phyloP scores from a whole-genome alignment of 1,140 invertebrate species.

The Zaprionus inermis region DNA sequence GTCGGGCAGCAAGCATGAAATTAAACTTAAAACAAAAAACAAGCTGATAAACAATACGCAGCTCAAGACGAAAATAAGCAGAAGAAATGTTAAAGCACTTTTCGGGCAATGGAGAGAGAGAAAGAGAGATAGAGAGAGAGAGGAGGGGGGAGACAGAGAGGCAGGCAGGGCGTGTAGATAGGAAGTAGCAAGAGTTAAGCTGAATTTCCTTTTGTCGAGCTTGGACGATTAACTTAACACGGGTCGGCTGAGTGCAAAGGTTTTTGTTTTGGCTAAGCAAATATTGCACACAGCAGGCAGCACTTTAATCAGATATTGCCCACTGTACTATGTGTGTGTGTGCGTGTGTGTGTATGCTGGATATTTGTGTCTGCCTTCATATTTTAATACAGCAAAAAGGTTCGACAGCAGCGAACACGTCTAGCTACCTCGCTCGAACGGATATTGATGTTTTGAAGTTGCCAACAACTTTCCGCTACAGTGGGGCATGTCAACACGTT shows the following conservation, averaged over 20 bases:
- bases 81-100: conserved; percentile 44
- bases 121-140: neutral
- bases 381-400: conserved; percentile 11
- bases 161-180: too few species aligned
- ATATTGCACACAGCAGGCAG: conserved; percentile 2
- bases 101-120: conserved; percentile 1
- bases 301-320: conserved; percentile 8
- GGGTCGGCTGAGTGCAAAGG: conserved; percentile 7
- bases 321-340: neutral
- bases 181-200: neutral
- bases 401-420: neutral
- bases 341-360: neutral
- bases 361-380: neutral
- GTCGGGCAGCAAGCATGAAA: conserved; percentile 56
- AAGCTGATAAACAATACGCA: conserved; percentile 49
- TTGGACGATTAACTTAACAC: conserved; percentile 25
- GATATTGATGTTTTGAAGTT: conserved; percentile 62
- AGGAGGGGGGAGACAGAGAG: neutral
- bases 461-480: conserved; percentile 55
- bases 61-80: conserved; percentile 33
- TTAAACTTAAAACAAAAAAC: conserved; percentile 58
- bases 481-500: conserved; percentile 47
- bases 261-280: neutral
- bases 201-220: conserved; percentile 20
- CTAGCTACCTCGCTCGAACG: neutral